Base-by-base conservation (phyloP, 2,888 invertebrate genomes). In the Eucera pruinosa region DNA sequence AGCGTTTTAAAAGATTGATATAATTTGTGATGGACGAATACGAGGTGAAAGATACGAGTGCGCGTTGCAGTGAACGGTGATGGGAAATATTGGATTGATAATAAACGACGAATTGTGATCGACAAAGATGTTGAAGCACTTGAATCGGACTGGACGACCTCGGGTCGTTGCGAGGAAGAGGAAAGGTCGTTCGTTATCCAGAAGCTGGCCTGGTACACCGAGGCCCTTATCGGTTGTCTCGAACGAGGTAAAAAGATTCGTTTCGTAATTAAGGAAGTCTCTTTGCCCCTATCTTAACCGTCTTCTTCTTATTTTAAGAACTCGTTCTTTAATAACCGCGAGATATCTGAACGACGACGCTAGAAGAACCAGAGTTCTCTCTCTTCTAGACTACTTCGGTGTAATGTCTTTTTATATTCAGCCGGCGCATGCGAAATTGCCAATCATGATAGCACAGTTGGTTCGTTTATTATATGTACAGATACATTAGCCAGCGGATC, bases 151-250 rank as follows among this genome's bases (percentile, higher is more conserved):
- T 54, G 89, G 84, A 20, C 88, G 89, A 67, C 82, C 87, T 70
- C 90, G 89, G 71, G 85, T 89, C 76, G 80, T 85, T 52, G 85
- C 87, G 80, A 89, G 91, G 57, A 87, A 86, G 79, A 90, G 86
- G 73, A 89, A 89, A 69, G 92, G 91, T 67, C 89, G 91, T 45
- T 91, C 91, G 45, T 87, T 89, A 62, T 90, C 91, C 43, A 90
- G 89, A 82, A 92, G 92, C 80, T 92, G 92, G 92, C 92, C 91
- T 52, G 90, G 91, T 7, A 91, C 91, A 7, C 91, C 91, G 11
- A 87, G 81, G 45, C 89, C 90, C 27, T 80, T 90, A 30, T 91
- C 91, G 60, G 78, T 90, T 48, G 87, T 88, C 36, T 90, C 90
- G 7, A 85, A 89, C 58, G 91, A 91, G 91, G 91, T 91, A 90